Evolutionary conservation across 2,797 vertebrate species (phyloP), one percentile per base, ranked within the genome.

Genomic region (Spinus olivaceus): DNA sequence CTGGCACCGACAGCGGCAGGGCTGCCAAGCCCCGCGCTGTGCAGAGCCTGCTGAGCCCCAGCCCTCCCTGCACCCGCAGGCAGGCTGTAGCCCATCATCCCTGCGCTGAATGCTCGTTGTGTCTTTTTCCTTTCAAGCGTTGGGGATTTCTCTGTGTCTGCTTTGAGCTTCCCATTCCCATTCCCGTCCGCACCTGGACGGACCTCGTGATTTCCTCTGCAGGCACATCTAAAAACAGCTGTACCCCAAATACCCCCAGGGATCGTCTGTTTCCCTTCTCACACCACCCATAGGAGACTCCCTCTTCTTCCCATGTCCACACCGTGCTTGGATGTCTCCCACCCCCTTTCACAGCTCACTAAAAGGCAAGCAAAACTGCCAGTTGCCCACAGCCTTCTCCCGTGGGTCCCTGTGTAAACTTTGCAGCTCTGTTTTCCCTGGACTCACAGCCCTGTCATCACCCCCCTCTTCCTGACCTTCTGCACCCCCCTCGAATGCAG

Each of bases 101-200:
- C 74, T 2, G 8, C 1, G 44, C 51, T 33, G 3, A 49, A 39
- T 0, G 10, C 70, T 42, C 4, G 1, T 4, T 0, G 3, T 8
- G 6, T 32, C 11, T 10, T 74, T 64, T 81, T 21, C 51, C 47
- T 25, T 72, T 65, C 18, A 2, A 8, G 60, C 30, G 4, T 0
- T 24, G 65, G 44, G 23, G 6, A 21, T 74, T 77, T 30, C 28
- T 46, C 44, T 3, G 23, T 5, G 33, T 33, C 33, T 14, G 1
- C 19, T 16, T 3, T 16, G 46, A 64, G n/a, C 37, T 60, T 41
- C 46, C 28, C 23, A 1, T 78, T 44, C 51, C 7, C n/a, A n/a
- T n/a, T n/a, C n/a, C n/a, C n/a, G n/a, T n/a, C n/a, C n/a, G n/a
- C n/a, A 2, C 12, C 0, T 6, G 59, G 46, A 14, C 1, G 46